These are phyloP conservation scores for Pycnonotus jocosus DNA, from an alignment of 2,113 vertebrate species.

Conservation along the genomic window DNA sequence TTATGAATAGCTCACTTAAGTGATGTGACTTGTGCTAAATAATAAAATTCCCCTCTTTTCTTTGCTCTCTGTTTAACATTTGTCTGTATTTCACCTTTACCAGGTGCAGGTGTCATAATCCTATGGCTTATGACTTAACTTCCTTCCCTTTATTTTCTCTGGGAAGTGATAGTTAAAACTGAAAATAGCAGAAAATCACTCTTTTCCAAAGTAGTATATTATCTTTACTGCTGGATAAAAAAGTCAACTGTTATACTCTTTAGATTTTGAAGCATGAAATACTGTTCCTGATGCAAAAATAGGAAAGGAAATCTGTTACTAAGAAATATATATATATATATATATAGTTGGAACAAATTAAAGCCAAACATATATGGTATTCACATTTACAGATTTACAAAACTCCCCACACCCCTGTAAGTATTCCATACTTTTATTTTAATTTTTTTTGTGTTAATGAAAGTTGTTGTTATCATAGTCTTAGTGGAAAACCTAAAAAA, in stretches of 20 bases:
- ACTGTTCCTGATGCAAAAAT: neutral
- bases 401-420: neutral
- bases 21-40: neutral
- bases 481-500: neutral
- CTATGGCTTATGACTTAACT: neutral
- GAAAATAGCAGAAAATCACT: neutral
- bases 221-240: neutral
- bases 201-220: neutral
- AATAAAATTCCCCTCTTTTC: neutral
- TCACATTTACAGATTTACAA: neutral
- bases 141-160: neutral
- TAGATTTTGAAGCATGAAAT: neutral
- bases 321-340: neutral
- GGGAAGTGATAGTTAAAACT: neutral
- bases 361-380: neutral
- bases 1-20: neutral
- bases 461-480: neutral
- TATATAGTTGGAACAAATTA: neutral
- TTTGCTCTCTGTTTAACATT: neutral
- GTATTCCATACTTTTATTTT: neutral
- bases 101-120: neutral
- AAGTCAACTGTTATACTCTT: neutral
- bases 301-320: neutral
- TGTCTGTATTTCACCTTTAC: neutral
- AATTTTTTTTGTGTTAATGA: neutral